These are phyloP conservation scores for Saccostrea glomerata DNA, from an alignment of 1,140 invertebrate species.

Conservation along the genomic window DNA sequence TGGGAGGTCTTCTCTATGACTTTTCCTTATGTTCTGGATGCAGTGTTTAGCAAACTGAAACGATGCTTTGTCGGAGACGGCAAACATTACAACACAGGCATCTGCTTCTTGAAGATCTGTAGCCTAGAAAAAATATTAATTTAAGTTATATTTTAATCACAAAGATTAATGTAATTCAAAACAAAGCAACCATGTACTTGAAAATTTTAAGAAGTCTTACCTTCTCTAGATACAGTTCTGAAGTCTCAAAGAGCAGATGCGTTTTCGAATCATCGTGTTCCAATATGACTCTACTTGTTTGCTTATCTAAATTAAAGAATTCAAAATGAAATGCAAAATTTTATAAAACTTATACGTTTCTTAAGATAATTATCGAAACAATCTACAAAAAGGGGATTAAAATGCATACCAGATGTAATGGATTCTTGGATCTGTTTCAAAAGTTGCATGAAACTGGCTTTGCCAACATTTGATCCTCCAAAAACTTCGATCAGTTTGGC, in stretches of 20 bases:
- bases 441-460: neutral
- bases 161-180: neutral
- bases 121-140: neutral
- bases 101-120: neutral
- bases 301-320: neutral
- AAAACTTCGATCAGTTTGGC: neutral
- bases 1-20: neutral
- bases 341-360: neutral
- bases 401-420: neutral
- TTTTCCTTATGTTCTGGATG: neutral
- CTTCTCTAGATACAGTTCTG: neutral
- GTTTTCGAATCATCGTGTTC: too few relatives aligned
- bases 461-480: neutral
- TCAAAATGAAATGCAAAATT: neutral
- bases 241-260: neutral
- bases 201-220: neutral
- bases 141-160: too few relatives aligned
- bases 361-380: neutral
- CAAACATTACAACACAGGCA: neutral
- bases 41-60: constrained; percentile 2
- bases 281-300: neutral
- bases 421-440: neutral
- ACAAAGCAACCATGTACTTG: too few relatives aligned
- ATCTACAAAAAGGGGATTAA: neutral
- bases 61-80: neutral